Evolutionary conservation across 2,888 invertebrate genomes (phyloP).

Genomic region (Lithophane socia): DNA sequence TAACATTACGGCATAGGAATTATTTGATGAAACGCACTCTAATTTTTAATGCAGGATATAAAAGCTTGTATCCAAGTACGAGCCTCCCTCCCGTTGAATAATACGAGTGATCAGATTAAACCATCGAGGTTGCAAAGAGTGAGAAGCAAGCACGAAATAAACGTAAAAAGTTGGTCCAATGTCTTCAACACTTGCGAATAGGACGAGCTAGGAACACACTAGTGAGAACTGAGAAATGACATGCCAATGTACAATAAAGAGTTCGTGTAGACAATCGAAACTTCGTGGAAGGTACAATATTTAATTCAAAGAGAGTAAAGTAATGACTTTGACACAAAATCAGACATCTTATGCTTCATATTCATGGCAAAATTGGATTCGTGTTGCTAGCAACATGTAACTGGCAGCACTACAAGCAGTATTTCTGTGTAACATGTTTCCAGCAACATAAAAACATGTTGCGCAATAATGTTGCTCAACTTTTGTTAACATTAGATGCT

Average conservation of each 20-base stretch:
- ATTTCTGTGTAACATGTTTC: neutral
- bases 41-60: slow-evolving; percentile 42
- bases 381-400: neutral
- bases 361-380: neutral
- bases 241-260: slow-evolving; percentile 12
- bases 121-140: slow-evolving; percentile 18
- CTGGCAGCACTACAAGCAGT: neutral
- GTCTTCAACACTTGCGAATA: slow-evolving; percentile 47
- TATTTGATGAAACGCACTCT: too few relatives aligned
- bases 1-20: too few relatives aligned
- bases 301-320: neutral
- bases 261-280: neutral
- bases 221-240: slow-evolving; percentile 34
- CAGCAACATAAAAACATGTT: neutral
- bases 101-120: slow-evolving; percentile 42
- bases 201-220: slow-evolving; percentile 37
- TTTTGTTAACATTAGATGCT: neutral
- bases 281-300: neutral
- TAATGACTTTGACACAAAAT: neutral
- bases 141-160: slow-evolving; percentile 24
- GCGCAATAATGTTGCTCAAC: neutral
- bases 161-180: slow-evolving; percentile 14
- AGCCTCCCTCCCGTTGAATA: slow-evolving; percentile 39
- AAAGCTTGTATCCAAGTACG: slow-evolving; percentile 47
- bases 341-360: neutral